Base-by-base conservation (phyloP, 2,888 invertebrate species). In the Dolichomitus sp. region DNA sequence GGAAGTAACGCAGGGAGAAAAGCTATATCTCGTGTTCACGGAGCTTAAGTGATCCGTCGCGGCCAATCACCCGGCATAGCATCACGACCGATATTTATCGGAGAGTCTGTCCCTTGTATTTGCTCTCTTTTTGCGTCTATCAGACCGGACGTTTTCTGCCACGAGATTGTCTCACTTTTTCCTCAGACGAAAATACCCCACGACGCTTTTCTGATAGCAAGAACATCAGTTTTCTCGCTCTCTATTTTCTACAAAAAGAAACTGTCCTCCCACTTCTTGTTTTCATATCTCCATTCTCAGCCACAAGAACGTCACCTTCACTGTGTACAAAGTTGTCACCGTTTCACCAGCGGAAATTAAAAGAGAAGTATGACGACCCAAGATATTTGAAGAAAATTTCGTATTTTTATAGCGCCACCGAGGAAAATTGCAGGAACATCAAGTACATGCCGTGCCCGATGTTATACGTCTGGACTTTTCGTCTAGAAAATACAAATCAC, bases 11-110 rank as follows among this genome's bases (percentile, higher is more conserved):
- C 57, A 48, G 37, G 37, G 11, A 45, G 66, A 23, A 42, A 14
- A 50, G 19, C 54, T 6, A 48, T 19, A 48, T 59, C 40, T 42
- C 37, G 17, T 40, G 23, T n/a, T 59, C 65, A 12, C 23, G 12
- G 45, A 45, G 45, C 23, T 59, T 59, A 78, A 70, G 78, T 78
- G 63, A 78, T 70, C 70, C 63, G 40, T 78, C 63, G 52, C 63
- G 63, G 19, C 30, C 63, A 61, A 78, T 70, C 78, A 78, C 70
- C 52, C 54, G 42, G 42, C 48, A 19, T 17, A 17, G 23, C 63
- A 54, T 70, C 59, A 19, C 42, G 17, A 12, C 19, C 63, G 27
- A 69, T 70, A 65, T 70, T 70, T 63, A 75, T 69, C 54, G 50
- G 40, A 54, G 45, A 63, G 19, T 59, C 33, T 42, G 30, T 61